Evolutionary conservation across 2,888 invertebrate genomes (phyloP).

Genomic region (Brenthis daphne): DNA sequence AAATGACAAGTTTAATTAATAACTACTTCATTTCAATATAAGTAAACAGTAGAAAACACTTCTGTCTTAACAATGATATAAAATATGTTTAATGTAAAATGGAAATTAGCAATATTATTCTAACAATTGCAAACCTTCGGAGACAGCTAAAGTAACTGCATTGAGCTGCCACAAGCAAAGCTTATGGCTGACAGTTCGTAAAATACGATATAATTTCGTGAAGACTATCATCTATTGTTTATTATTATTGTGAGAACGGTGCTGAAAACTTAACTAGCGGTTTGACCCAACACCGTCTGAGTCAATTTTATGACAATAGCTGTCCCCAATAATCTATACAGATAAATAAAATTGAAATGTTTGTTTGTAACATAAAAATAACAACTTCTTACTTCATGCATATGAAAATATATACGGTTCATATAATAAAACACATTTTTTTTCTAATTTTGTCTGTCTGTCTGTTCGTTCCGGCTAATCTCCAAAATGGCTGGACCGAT

Average conservation of each 20-base stretch:
- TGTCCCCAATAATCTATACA: too few species aligned
- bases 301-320: neutral
- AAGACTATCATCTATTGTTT: constrained; percentile 24
- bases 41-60: too few species aligned
- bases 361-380: too few species aligned
- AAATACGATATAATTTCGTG: constrained; percentile 32
- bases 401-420: too few species aligned
- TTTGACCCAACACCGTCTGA: constrained; percentile 6
- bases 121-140: constrained; percentile 8
- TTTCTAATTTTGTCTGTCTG: too few species aligned
- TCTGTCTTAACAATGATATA: neutral
- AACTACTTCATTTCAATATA: too few species aligned
- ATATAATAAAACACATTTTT: too few species aligned
- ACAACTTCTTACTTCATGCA: too few species aligned
- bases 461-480: too few species aligned
- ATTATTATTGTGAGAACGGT: constrained; percentile 22
- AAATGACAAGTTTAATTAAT: too few species aligned
- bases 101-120: constrained; percentile 2
- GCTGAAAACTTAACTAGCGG: constrained; percentile 2
- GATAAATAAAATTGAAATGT: too few species aligned
- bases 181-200: constrained; percentile 24
- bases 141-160: constrained; percentile 15
- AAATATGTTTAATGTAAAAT: constrained; percentile 8
- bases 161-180: constrained; percentile 15
- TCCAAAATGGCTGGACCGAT: too few species aligned